These are phyloP conservation scores for Chaetops frenatus DNA, from an alignment of 2,113 vertebrate species.

Conservation along the genomic window DNA sequence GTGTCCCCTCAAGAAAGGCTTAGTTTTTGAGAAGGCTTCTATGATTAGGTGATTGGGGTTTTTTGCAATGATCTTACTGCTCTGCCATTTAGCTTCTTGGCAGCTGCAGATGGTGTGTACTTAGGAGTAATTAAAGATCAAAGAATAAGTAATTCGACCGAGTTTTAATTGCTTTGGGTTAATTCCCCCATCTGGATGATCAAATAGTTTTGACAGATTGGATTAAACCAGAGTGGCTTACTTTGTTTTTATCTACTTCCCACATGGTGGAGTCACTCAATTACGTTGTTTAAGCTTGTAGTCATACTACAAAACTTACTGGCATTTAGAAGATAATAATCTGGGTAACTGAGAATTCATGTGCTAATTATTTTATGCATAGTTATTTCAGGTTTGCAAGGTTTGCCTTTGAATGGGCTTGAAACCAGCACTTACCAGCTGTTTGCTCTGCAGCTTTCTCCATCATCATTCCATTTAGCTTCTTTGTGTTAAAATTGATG, in stretches of 20 bases:
- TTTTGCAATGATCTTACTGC: not conserved
- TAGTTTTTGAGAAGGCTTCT: not conserved
- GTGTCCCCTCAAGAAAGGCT: not conserved
- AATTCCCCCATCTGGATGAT: not conserved
- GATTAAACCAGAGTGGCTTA: not conserved
- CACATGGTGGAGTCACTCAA: not conserved
- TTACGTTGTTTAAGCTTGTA: not conserved
- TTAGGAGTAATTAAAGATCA: slow-evolving; percentile 4
- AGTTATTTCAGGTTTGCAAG: not conserved
- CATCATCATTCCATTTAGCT: not conserved
- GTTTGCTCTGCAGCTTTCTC: not conserved
- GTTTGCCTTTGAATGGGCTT: not conserved
- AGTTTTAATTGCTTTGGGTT: slow-evolving; percentile 7
- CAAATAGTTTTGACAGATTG: not conserved
- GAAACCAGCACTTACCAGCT: not conserved
- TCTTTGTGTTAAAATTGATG: not conserved
- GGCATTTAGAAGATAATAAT: not conserved
- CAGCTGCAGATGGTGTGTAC: not conserved
- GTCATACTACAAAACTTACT: not conserved
- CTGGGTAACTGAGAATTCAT: not conserved
- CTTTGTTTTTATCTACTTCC: not conserved
- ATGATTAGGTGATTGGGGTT: not conserved
- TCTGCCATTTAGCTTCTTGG: not conserved
- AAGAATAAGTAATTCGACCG: not conserved
- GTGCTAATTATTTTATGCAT: not conserved